Conservation (phyloP, 2,888 invertebrate species). For the Pilophorus perplexus region DNA sequence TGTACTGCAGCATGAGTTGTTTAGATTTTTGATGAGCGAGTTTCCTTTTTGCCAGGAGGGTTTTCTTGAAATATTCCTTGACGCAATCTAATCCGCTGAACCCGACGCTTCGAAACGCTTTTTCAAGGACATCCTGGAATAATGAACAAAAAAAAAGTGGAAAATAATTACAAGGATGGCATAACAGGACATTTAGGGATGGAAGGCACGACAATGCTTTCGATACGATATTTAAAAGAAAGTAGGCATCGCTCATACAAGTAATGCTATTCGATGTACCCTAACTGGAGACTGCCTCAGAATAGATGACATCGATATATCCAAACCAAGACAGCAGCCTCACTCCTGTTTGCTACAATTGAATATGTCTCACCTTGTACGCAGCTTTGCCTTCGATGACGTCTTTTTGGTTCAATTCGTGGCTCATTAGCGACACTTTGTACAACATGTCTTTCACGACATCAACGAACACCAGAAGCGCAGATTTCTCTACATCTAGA, state of each 20-base stretch:
- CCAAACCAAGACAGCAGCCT: too few relatives aligned
- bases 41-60: conserved; percentile 8
- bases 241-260: too few relatives aligned
- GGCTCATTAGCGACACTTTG: conserved; percentile 25
- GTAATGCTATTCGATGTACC: too few relatives aligned
- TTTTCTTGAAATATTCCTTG: conserved; percentile 31
- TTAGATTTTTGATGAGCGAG: conserved; percentile 23
- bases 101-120: conserved; percentile 30
- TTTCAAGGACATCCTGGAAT: conserved; percentile 30
- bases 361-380: conserved; percentile 28
- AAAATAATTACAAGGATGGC: too few relatives aligned
- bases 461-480: conserved; percentile 28
- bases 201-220: too few relatives aligned
- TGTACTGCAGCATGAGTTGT: conserved; percentile 24
- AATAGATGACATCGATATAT: too few relatives aligned
- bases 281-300: too few relatives aligned
- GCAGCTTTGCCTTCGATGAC: conserved; percentile 24
- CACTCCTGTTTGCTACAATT: too few relatives aligned
- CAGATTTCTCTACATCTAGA: conserved; percentile 24
- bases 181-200: too few relatives aligned
- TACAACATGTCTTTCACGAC: conserved; percentile 26
- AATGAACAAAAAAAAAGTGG: too few relatives aligned
- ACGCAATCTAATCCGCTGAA: conserved; percentile 34
- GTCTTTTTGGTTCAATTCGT: conserved; percentile 26
- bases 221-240: too few relatives aligned